Conservation (phyloP, 2,797 vertebrate genomes). For the Myotis pilosus region DNA sequence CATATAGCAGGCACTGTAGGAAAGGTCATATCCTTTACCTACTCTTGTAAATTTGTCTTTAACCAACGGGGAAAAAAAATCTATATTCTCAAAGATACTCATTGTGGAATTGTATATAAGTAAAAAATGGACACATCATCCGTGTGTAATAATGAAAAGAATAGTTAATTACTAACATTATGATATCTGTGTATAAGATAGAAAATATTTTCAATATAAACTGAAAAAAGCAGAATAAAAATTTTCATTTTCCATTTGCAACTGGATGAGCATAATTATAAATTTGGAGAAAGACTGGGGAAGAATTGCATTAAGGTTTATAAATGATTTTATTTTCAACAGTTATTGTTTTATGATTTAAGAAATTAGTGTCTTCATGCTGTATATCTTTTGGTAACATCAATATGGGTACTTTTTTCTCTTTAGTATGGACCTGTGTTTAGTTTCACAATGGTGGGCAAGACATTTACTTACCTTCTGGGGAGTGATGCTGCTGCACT, state of each 20-base stretch:
- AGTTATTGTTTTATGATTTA: neutral
- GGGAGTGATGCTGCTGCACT: conserved; percentile 95
- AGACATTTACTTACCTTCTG: conserved; percentile 96
- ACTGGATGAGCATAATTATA: neutral
- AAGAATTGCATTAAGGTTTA: neutral
- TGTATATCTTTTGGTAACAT: neutral
- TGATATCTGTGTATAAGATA: neutral
- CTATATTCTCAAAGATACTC: neutral
- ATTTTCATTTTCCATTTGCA: conserved; percentile 20
- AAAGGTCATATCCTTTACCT: neutral
- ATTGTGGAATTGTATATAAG: neutral
- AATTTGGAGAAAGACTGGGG: conserved; percentile 17
- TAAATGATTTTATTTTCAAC: neutral
- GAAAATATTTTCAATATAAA: conserved; percentile 47
- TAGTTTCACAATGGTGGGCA: conserved; percentile 99
- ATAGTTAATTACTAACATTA: neutral
- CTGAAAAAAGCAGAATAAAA: neutral
- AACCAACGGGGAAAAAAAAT: neutral
- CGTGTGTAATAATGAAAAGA: neutral
- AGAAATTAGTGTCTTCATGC: neutral
- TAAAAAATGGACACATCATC: conserved; percentile 3
- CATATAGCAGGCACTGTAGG: neutral
- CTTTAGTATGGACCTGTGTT: conserved; percentile 96
- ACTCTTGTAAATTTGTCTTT: conserved; percentile 17
- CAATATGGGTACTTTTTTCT: neutral